Base-by-base conservation (phyloP, 2,888 invertebrate genomes). In the Trissolcus japonicus region DNA sequence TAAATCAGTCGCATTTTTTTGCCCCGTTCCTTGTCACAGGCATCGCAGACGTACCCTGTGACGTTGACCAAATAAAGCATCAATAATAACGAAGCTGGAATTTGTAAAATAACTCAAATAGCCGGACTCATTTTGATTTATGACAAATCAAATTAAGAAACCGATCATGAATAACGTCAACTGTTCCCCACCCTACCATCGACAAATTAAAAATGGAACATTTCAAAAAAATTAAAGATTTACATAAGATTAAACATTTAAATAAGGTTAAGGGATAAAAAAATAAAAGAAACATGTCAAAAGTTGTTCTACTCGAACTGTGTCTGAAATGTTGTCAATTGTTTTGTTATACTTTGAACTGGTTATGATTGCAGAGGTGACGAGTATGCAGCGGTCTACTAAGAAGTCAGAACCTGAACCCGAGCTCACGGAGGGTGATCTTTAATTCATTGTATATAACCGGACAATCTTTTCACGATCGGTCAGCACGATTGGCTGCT, bases 401-500 rank as follows among this genome's bases (percentile, higher is more conserved):
- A 2, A 35, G 35, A 35, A 35, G 11, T 6, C 35, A 35, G 35
- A 35, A 25, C 25, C 25, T 25, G 25, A 25, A 4, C 25, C 25
- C 25, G 25, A 35, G 35, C 2, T 2, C 35, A 35, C 1, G 35
- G 35, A 35, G 80, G 61, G 75, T 78, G 78, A 86, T 84, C 82
- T 84, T 84, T 84, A 83, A 85, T 85, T 85, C 84, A 86, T 84
- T 81, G 82, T 78, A 76, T 14, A 25, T 25, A 35, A 11, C 78
- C 46, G 72, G 73, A 80, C 79, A 82, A 83, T 84, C 80, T 80
- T 79, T 83, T 83, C 84, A 83, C 83, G 86, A 85, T 85, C 84
- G 81, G 78, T 78, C 81, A 80, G 80, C 80, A 78, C 80, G 75
- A 77, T 77, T 79, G 82, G 79, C 80, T 80, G 73, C 78, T 78